Percentiles rank a stretch among this genome's conserved stretches.
Evolutionary conservation across 1,140 invertebrate genomes (phyloP).

Genomic region (Melipona quadrifasciata): DNA sequence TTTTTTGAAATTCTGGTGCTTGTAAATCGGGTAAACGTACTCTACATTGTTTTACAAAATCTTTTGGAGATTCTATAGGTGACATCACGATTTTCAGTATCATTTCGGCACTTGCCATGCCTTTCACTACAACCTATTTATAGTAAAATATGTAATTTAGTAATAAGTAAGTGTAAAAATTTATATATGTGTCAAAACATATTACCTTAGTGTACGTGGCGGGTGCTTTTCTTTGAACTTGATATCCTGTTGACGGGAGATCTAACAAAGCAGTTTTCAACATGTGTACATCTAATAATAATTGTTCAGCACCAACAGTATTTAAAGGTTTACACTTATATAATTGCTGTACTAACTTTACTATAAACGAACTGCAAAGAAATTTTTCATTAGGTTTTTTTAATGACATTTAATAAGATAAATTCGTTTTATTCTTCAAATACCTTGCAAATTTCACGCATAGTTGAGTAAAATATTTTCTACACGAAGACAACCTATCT

Average conservation of each 20-base stretch:
- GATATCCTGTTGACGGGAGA: slow-evolving; percentile 95
- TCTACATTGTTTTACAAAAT: slow-evolving; percentile 95
- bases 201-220: slow-evolving; percentile 88
- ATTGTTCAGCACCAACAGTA: slow-evolving; percentile 96
- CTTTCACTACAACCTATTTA: slow-evolving; percentile 94
- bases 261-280: slow-evolving; percentile 98
- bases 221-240: slow-evolving; percentile 92
- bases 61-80: slow-evolving; percentile 88
- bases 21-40: slow-evolving; percentile 96
- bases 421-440: slow-evolving; percentile 16
- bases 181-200: slow-evolving; percentile 3
- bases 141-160: slow-evolving; percentile 25
- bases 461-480: slow-evolving; percentile 99
- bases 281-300: slow-evolving; percentile 98
- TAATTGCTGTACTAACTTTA: slow-evolving; percentile 95
- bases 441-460: slow-evolving; percentile 96
- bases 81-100: slow-evolving; percentile 99
- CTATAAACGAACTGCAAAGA: slow-evolving; percentile 92
- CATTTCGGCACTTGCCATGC: slow-evolving; percentile 99
- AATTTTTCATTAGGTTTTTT: neutral
- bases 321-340: slow-evolving; percentile 97
- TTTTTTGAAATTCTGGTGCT: slow-evolving; percentile 95
- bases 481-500: slow-evolving; percentile 95
- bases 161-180: neutral
- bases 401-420: neutral